These are phyloP conservation scores for Heteromurus nitidus DNA, from an alignment of 2,888 invertebrate genomes.

Conservation along the genomic window DNA sequence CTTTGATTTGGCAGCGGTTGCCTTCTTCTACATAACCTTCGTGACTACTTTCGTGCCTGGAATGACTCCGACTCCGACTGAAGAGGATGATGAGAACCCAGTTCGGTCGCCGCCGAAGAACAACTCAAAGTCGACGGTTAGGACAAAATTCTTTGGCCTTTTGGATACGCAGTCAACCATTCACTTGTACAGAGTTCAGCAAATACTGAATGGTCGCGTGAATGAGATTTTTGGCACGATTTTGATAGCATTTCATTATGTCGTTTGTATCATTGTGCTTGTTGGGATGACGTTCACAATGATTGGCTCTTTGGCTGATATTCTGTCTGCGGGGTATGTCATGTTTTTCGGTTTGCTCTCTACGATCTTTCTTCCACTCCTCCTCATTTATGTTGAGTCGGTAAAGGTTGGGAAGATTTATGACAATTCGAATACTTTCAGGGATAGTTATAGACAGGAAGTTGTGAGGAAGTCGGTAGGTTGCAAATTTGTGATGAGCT, in stretches of 20 bases:
- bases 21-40: background rate
- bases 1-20: too few relatives aligned
- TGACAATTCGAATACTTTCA: background rate
- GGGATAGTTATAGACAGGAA: background rate
- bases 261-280: background rate
- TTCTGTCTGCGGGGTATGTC: background rate
- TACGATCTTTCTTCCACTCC: background rate
- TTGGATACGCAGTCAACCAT: background rate
- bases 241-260: background rate
- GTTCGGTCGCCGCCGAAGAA: background rate
- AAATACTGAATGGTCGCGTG: background rate
- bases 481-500: background rate
- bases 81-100: too few relatives aligned
- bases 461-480: background rate
- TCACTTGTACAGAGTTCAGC: conserved; percentile 6
- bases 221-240: background rate
- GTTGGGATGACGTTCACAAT: background rate
- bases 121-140: background rate
- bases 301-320: background rate
- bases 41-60: background rate
- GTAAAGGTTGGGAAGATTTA: background rate
- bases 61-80: too few relatives aligned
- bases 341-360: too few relatives aligned
- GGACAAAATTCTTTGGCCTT: background rate
- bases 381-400: background rate